phyloP scores from a whole-genome alignment of 2,888 invertebrate genomes.

The Drepanosiphum platanoidis region DNA sequence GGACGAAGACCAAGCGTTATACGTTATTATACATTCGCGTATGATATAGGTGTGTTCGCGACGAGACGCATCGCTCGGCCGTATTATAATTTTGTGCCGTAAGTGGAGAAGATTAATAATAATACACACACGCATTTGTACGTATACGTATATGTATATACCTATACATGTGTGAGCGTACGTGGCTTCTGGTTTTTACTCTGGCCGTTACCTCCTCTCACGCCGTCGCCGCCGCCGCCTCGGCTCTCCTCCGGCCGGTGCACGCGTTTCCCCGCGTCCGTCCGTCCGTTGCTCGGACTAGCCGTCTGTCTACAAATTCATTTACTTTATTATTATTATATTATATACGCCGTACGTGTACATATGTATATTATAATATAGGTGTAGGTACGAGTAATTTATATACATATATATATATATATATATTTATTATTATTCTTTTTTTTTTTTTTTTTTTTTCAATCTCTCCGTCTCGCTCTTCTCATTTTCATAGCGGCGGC shows the following conservation, averaged over 20 bases:
- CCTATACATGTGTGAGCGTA: neutral
- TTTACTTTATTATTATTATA: slow-evolving; percentile 14
- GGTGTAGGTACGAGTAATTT: slow-evolving; percentile 1
- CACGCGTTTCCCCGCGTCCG: neutral
- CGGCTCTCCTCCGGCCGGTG: neutral
- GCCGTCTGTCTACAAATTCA: slow-evolving; percentile 5
- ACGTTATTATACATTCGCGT: neutral
- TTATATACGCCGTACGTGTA: neutral
- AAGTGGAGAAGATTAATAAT: slow-evolving; percentile 57
- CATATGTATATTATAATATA: too few relatives aligned
- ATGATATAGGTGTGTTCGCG: neutral
- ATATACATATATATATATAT: neutral
- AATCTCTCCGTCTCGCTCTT: too few relatives aligned
- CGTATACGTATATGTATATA: neutral
- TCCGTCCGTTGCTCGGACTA: neutral
- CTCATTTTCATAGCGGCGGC: neutral
- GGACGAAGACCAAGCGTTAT: too few relatives aligned
- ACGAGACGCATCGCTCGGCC: neutral
- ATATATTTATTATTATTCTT: neutral
- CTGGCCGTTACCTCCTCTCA: neutral
- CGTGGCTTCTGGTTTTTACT: slow-evolving; percentile 57
- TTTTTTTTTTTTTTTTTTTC: neutral
- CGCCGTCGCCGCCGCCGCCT: neutral
- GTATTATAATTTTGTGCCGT: slow-evolving; percentile 45
- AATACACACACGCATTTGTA: neutral